A percentile compares a stretch with the other conserved stretches of the same genome.
phyloP scores from a whole-genome alignment of 2,113 vertebrate species.

The Eulacestoma nigropectus region DNA sequence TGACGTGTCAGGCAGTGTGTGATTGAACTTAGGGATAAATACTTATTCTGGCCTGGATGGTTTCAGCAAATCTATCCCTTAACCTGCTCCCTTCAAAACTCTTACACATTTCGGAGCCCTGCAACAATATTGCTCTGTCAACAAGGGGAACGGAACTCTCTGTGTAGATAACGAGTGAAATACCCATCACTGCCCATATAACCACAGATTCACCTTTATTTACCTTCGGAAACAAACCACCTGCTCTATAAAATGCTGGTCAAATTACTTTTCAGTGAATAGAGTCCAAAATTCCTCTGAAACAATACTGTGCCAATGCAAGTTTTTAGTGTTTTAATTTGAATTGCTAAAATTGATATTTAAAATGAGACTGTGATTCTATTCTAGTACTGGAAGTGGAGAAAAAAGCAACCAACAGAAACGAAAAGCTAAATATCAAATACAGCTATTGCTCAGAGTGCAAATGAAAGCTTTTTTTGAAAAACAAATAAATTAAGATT shows the following conservation, averaged over 20 bases:
- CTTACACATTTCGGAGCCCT: background rate
- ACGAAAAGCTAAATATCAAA: background rate
- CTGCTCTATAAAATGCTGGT: background rate
- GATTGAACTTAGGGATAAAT: slow-evolving; percentile 5
- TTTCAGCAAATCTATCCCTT: background rate
- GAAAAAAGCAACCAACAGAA: background rate
- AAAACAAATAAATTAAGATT: background rate
- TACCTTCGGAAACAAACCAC: slow-evolving; percentile 6
- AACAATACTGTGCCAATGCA: background rate
- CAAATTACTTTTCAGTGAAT: background rate
- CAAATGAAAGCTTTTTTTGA: background rate
- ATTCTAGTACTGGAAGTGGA: background rate
- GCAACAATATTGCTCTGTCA: background rate
- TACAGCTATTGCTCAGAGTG: background rate
- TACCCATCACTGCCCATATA: background rate
- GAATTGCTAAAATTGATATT: slow-evolving; percentile 27
- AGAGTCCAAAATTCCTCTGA: slow-evolving; percentile 5
- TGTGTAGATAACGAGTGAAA: background rate
- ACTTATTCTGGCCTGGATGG: background rate
- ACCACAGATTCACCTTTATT: slow-evolving; percentile 10
- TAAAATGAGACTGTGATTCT: background rate
- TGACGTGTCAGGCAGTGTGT: background rate
- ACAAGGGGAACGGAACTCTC: background rate
- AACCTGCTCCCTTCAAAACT: background rate
- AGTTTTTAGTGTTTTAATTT: slow-evolving; percentile 17